phyloP scores from a whole-genome alignment of 2,797 vertebrate genomes.

The Artibeus lituratus region DNA sequence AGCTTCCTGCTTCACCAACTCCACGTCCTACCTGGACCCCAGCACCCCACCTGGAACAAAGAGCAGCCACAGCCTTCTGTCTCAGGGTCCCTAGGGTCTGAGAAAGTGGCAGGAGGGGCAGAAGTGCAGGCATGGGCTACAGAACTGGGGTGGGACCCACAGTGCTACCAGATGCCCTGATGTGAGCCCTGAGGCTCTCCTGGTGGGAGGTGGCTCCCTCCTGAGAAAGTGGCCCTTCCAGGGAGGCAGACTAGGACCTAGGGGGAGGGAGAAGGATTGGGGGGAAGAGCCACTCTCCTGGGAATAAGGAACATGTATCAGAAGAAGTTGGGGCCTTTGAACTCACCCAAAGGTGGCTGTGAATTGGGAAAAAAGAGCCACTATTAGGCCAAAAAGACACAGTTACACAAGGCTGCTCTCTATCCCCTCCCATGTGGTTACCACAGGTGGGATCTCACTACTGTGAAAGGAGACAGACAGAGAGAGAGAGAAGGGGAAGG shows the following conservation, averaged over 20 bases:
- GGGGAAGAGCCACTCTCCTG: background rate
- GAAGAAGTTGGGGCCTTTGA: background rate
- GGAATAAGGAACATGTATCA: background rate
- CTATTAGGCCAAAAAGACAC: background rate
- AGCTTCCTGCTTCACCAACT: background rate
- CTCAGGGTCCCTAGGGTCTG: background rate
- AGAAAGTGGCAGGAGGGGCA: background rate
- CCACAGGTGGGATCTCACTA: background rate
- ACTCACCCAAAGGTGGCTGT: background rate
- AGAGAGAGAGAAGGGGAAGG: too few species aligned
- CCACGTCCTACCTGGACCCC: background rate
- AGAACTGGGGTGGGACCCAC: background rate
- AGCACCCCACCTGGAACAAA: background rate
- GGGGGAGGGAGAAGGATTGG: background rate
- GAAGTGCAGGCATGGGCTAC: background rate
- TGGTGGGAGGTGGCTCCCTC: background rate
- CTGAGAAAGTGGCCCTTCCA: background rate
- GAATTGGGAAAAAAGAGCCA: background rate
- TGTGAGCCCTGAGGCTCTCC: background rate
- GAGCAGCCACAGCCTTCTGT: background rate
- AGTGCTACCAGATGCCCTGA: background rate
- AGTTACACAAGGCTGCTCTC: background rate
- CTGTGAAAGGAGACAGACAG: too few species aligned
- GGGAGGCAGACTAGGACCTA: background rate
- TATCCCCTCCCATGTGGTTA: background rate